A percentile compares a stretch with the other conserved stretches of the same genome.
These are phyloP conservation scores for Hyphantria cunea DNA, from an alignment of 1,140 invertebrate genomes.

Conservation along the genomic window DNA sequence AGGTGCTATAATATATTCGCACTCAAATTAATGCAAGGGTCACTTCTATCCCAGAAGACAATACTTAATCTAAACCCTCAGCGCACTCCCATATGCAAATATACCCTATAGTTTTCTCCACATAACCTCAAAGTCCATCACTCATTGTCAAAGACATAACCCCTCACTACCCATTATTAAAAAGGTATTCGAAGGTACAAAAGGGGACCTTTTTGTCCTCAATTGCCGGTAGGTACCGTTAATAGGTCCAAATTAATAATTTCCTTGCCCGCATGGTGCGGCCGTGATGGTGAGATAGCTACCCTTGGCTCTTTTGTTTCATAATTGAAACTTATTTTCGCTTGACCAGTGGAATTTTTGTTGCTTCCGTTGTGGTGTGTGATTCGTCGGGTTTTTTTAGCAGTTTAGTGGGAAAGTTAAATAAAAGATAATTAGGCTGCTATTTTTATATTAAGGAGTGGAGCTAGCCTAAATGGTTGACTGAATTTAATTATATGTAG, in stretches of 20 bases:
- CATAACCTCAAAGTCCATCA: conserved; percentile 20
- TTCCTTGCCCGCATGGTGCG: conserved; percentile 38
- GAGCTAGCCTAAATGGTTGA: too few species aligned
- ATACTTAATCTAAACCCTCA: neutral
- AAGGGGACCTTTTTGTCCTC: conserved; percentile 29
- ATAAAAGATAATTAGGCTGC: neutral
- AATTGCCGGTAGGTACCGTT: conserved; percentile 31
- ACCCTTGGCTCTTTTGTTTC: conserved; percentile 28
- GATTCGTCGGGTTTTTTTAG: neutral
- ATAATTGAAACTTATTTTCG: conserved; percentile 38
- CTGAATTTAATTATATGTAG: too few species aligned
- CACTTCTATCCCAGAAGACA: too few species aligned
- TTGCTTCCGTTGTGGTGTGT: neutral
- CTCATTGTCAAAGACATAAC: conserved; percentile 29
- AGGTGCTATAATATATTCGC: too few species aligned
- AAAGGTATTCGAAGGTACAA: conserved; percentile 27
- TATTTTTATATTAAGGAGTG: neutral
- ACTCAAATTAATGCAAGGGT: too few species aligned
- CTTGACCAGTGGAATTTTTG: conserved; percentile 33
- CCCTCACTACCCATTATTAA: conserved; percentile 26
- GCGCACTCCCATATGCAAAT: neutral
- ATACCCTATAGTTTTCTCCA: conserved; percentile 4
- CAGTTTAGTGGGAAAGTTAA: too few species aligned
- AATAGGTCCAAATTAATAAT: conserved; percentile 46
- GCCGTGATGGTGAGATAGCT: conserved; percentile 11